phyloP scores from a whole-genome alignment of 2,888 invertebrate genomes.

The Tryphoninae sp. region DNA sequence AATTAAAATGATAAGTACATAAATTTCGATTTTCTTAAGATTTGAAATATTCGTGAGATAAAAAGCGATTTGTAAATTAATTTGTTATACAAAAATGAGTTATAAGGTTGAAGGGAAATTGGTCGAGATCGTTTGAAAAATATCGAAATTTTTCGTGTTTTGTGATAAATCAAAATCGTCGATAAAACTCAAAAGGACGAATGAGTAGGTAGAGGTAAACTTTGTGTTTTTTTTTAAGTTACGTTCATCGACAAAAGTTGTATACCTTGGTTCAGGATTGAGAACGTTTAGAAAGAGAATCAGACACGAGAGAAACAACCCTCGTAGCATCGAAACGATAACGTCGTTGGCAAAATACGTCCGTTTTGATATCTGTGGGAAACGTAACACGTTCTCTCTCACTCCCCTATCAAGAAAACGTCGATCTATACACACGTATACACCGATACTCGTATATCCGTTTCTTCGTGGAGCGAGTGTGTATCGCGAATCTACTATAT shows the following conservation, averaged over 20 bases:
- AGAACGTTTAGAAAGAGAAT: neutral
- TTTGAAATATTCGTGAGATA: too few species aligned
- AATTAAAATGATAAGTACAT: too few species aligned
- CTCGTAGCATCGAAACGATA: slow-evolving; percentile 23
- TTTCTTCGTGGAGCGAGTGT: neutral
- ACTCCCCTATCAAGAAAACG: slow-evolving; percentile 39
- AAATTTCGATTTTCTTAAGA: too few species aligned
- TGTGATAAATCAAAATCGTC: slow-evolving; percentile 1
- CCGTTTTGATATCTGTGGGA: slow-evolving; percentile 74
- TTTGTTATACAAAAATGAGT: too few species aligned
- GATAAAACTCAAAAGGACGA: neutral
- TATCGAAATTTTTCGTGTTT: too few species aligned
- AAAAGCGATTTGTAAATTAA: too few species aligned
- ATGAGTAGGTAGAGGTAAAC: neutral
- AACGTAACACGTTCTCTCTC: slow-evolving; percentile 65
- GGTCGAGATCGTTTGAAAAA: too few species aligned
- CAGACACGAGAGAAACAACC: slow-evolving; percentile 17
- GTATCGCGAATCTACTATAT: neutral
- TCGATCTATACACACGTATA: slow-evolving; percentile 40
- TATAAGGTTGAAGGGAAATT: too few species aligned
- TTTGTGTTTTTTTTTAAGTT: slow-evolving; percentile 1
- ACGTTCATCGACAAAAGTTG: slow-evolving; percentile 27
- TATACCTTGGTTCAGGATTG: neutral
- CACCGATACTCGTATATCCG: slow-evolving; percentile 2
- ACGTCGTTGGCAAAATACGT: slow-evolving; percentile 58